A percentile compares a stretch with the other conserved stretches of the same genome.
Conservation (phyloP, 2,113 vertebrate species). For the Zingel zingel region DNA sequence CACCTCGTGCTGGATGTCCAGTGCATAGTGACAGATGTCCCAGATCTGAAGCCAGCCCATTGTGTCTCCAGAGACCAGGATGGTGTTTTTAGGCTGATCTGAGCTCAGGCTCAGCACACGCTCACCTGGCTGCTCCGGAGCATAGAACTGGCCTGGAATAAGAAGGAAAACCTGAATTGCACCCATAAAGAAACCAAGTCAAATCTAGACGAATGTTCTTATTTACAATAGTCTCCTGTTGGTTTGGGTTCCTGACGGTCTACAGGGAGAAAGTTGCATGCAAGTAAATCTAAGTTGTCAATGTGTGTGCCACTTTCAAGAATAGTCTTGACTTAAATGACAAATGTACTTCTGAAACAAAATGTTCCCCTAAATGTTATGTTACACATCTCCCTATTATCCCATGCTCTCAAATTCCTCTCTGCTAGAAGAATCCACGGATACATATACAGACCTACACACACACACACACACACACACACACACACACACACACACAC, state of each 20-base stretch:
- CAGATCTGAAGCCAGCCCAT: slow-evolving; percentile 71
- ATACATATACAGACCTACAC: slow-evolving; percentile 15
- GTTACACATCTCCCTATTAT: slow-evolving; percentile 23
- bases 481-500: no score
- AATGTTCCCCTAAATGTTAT: slow-evolving; percentile 33
- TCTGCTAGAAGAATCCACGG: slow-evolving; percentile 8
- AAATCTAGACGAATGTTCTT: not conserved
- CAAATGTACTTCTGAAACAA: slow-evolving; percentile 25
- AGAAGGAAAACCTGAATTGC: not conserved
- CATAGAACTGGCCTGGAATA: slow-evolving; percentile 73
- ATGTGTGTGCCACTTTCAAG: not conserved
- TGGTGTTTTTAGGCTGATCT: slow-evolving; percentile 66
- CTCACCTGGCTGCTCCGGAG: slow-evolving; percentile 44
- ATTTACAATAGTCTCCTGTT: not conserved
- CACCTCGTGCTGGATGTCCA: slow-evolving; percentile 50
- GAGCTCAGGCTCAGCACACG: slow-evolving; percentile 70
- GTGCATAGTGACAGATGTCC: slow-evolving; percentile 73
- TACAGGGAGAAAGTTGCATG: not conserved
- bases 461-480: slow-evolving; percentile 6
- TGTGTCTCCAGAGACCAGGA: slow-evolving; percentile 80
- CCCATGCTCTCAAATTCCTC: slow-evolving; percentile 39
- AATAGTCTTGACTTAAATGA: slow-evolving; percentile 16
- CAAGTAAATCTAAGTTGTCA: slow-evolving; percentile 3
- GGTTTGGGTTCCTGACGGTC: slow-evolving; percentile 9
- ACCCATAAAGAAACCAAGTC: not conserved